These are phyloP conservation scores for Umimayanthus chanpuru DNA, from an alignment of 92 coral and sea anemone species.

Conservation along the genomic window DNA sequence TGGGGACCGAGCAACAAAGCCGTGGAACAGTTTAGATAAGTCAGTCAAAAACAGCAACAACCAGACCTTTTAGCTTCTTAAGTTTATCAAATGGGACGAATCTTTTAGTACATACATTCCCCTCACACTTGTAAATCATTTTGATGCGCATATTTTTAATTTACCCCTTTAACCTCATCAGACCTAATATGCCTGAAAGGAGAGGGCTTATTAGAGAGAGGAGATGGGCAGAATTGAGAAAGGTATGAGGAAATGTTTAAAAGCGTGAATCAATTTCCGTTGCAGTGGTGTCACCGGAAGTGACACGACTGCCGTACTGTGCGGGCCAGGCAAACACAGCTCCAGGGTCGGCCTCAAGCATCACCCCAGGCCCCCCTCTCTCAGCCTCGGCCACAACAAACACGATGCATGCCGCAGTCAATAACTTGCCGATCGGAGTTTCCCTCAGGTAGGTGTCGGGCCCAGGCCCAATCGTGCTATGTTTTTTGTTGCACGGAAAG, in stretches of 20 bases:
- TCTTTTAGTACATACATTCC: too few relatives aligned
- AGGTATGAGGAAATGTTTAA: not conserved
- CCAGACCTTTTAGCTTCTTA: too few relatives aligned
- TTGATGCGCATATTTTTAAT: too few relatives aligned
- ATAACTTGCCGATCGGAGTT: constrained; percentile 78
- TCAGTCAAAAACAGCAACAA: too few relatives aligned
- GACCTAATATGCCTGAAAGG: too few relatives aligned
- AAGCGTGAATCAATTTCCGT: not conserved
- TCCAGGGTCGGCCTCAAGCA: constrained; percentile 69
- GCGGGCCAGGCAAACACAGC: constrained; percentile 59
- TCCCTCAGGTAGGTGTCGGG: constrained; percentile 63
- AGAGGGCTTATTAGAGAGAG: too few relatives aligned
- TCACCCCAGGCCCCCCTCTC: constrained; percentile 60
- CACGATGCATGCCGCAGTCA: constrained; percentile 39
- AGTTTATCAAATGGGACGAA: too few relatives aligned
- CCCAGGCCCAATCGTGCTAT: not conserved
- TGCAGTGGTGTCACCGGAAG: constrained; percentile 86
- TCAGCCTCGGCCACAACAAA: constrained; percentile 65
- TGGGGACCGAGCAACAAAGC: too few relatives aligned
- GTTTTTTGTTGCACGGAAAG: not conserved
- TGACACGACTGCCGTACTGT: constrained; percentile 70
- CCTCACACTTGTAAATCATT: too few relatives aligned
- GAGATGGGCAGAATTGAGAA: not conserved
- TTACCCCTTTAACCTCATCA: too few relatives aligned
- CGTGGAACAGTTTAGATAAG: too few relatives aligned